Evolutionary conservation across 2,888 invertebrate genomes (phyloP), one percentile per base, ranked within the genome.

Genomic region (Alloplasta piceator): DNA sequence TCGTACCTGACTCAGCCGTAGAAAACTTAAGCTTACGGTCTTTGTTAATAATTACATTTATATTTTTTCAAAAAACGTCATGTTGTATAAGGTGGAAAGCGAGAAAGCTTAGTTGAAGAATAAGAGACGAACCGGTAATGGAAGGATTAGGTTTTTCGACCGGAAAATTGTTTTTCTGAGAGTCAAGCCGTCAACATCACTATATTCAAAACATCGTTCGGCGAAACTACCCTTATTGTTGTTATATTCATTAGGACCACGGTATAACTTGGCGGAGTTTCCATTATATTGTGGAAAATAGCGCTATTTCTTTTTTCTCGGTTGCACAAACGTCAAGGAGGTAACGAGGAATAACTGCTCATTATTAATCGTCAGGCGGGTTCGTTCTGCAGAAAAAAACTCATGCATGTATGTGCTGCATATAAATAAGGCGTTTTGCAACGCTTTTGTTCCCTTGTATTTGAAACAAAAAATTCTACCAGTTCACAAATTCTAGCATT

Each of bases 271-370:
- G 58, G 75, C 68, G 72, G 78, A 26, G 75, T 82, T 78, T 72
- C 80, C 79, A 83, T 77, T 66, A n/a, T 52, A 66, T 48, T 39
- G 71, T 79, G 82, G 79, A 79, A 82, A 83, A 82, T 76, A 83
- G 76, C 12, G 48, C 58, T 41, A 61, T 63, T 63, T 73, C 68
- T 41, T 68, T 72, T 75, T 56, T 55, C 55, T 41, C 41, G 39
- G 12, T 10, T 16, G n/a, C 52, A 48, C 9, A 26, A 67, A 50
- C 55, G 60, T 55, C 61, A 68, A 67, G 72, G 52, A 68, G 63
- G 26, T 72, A 77, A 72, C 72, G 68, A 63, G 61, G 58, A 60
- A 60, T 73, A 63, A 38, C 68, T 63, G 67, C 58, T 80, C 71
- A 67, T 72, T 76, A 67, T 63, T 72, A 78, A 61, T 60, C 60